These are phyloP conservation scores for Corydoras sp. DNA, from an alignment of 2,113 vertebrate genomes.

Conservation along the genomic window DNA sequence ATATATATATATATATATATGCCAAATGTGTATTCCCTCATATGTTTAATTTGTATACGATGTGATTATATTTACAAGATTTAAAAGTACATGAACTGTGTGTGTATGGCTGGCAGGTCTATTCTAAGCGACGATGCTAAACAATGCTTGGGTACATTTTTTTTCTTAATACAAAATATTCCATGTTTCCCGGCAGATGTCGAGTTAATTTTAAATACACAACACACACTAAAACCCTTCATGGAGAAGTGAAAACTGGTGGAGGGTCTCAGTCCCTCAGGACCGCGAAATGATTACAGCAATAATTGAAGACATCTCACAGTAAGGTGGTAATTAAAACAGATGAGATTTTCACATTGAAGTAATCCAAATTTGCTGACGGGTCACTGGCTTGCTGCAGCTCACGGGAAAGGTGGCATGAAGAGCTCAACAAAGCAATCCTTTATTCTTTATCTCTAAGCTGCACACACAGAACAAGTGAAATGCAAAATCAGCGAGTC, in stretches of 20 bases:
- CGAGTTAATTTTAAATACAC: slow-evolving; percentile 1
- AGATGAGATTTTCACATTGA: slow-evolving; percentile 62
- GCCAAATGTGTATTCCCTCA: no score
- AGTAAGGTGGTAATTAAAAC: slow-evolving; percentile 60
- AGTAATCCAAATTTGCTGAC: slow-evolving; percentile 58
- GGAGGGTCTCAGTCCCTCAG: slow-evolving; percentile 39
- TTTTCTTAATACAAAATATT: slow-evolving; percentile 2
- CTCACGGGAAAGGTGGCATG: slow-evolving; percentile 50
- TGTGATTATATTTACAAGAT: no score
- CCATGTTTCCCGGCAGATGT: not conserved
- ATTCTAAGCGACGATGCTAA: no score
- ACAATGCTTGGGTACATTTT: no score
- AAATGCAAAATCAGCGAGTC: slow-evolving; percentile 60
- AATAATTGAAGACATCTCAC: slow-evolving; percentile 55
- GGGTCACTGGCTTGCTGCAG: slow-evolving; percentile 54
- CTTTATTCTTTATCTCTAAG: slow-evolving; percentile 7
- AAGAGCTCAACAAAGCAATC: slow-evolving; percentile 36
- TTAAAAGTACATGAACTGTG: no score
- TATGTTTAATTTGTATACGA: no score
- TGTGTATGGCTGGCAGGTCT: no score
- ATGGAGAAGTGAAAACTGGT: slow-evolving; percentile 2
- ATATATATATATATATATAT: no score
- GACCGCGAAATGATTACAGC: slow-evolving; percentile 51
- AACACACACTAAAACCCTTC: slow-evolving; percentile 7
- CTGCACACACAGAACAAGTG: slow-evolving; percentile 32